Evolutionary conservation across 2,888 invertebrate species (phyloP), one percentile per base, ranked within the genome.

Genomic region (Steinernema hermaphroditum): DNA sequence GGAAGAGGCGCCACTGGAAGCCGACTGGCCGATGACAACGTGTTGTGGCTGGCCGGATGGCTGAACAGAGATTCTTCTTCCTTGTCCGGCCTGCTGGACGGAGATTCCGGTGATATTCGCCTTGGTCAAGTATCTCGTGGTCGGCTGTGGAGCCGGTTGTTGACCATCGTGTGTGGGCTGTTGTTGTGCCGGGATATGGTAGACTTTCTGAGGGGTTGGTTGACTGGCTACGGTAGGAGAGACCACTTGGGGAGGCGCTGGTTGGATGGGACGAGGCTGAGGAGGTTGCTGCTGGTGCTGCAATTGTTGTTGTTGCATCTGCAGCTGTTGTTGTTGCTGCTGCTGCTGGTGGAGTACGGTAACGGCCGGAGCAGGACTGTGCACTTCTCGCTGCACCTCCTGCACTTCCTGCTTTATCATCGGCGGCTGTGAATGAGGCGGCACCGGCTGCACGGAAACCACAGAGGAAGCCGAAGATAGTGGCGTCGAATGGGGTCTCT

Each of bases 301-400:
- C 8, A 19, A n/a, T 19, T 46, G 46, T n/a, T 46, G 46, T n/a
- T 46, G 46, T n/a, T 16, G 46, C n/a, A 9, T 6, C 46, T 46
- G 46, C 16, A 9, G 46, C n/a, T 46, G 62, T 6, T 27, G 62
- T 34, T 62, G 62, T 12, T 24, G 29, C 32, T 29, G 32, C 8
- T 22, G 22, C 4, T 16, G 62, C 32, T 62, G 62, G 27, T 62
- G 62, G 2, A 29, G 4, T 29, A 32, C 62, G 16, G 62, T 62
- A 29, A 62, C 62, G 32, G 46, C 46, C n/a, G 46, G 46, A 16
- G 46, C 46, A 4, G 62, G 62, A 29, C 62, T 62, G 9, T 62
- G 62, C n/a, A 16, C n/a, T 16, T 46, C 46, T n/a, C 22, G 43
- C 8, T 9, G n/a, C 4, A 19, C 22, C 22, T 46, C 46, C 46